phyloP scores from a whole-genome alignment of 2,888 invertebrate genomes.

The Nebria brevicollis region DNA sequence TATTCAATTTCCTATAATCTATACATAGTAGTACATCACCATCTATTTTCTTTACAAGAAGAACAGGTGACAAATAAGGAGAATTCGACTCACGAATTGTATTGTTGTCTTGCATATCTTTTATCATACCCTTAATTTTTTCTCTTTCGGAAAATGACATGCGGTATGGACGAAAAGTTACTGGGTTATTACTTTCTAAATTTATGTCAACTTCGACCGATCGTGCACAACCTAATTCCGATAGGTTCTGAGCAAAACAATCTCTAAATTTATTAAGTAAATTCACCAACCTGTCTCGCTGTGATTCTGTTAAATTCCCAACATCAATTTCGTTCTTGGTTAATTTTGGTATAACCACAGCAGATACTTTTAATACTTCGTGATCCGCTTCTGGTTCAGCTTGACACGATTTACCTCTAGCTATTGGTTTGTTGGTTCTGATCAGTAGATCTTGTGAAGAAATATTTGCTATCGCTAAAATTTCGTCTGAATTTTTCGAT shows the following conservation, averaged over 20 bases:
- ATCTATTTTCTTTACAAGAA: too few species aligned
- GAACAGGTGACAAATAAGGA: too few species aligned
- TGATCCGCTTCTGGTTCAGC: not conserved
- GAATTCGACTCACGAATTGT: too few species aligned
- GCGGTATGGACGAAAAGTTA: constrained; percentile 50
- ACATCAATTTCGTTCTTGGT: constrained; percentile 42
- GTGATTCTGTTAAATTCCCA: constrained; percentile 50
- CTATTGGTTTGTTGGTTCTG: constrained; percentile 29
- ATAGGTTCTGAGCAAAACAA: constrained; percentile 46
- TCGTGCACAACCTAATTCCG: constrained; percentile 49
- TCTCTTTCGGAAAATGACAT: too few species aligned
- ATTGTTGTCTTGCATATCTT: too few species aligned
- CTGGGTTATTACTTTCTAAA: constrained; percentile 42
- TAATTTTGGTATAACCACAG: constrained; percentile 12
- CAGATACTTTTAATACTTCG: constrained; percentile 8
- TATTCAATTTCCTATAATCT: too few species aligned
- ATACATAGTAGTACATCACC: too few species aligned
- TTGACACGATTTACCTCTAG: constrained; percentile 44
- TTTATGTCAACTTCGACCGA: constrained; percentile 48
- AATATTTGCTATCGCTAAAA: constrained; percentile 46
- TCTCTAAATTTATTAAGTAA: constrained; percentile 44
- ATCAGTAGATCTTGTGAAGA: constrained; percentile 38
- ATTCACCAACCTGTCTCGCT: constrained; percentile 42
- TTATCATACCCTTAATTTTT: too few species aligned
- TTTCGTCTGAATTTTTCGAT: constrained; percentile 6